A percentile compares a stretch with the other conserved stretches of the same genome.
Evolutionary conservation across 37 sponge, comb jelly and placozoan species (phyloP).

Genomic region (Beroe ovata): DNA sequence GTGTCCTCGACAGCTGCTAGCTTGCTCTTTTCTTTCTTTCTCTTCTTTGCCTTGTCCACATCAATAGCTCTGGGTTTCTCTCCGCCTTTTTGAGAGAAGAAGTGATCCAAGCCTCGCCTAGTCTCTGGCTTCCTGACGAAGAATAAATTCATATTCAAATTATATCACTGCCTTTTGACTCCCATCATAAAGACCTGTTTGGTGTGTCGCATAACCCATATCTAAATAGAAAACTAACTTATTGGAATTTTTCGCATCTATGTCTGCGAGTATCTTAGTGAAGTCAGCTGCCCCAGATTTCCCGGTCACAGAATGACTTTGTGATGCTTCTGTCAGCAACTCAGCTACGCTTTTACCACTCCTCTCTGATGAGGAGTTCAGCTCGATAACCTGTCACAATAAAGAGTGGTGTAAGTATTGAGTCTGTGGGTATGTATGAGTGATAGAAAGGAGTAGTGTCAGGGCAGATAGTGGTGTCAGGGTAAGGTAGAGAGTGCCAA

Average conservation of each 20-base stretch:
- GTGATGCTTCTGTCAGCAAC: conserved; percentile 32
- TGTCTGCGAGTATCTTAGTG: conserved; percentile 21
- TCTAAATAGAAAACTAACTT: neutral
- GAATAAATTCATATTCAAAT: no score
- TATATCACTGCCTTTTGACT: no score
- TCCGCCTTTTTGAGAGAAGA: neutral
- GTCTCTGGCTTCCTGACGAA: neutral
- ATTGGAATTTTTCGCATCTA: neutral
- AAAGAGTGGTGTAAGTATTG: no score
- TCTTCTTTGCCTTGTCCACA: conserved; percentile 38
- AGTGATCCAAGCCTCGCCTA: neutral
- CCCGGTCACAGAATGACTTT: conserved; percentile 37
- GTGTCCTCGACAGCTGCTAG: neutral
- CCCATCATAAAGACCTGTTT: neutral
- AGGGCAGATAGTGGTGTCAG: no score
- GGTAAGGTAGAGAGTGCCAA: no score
- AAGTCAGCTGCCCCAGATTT: conserved; percentile 52
- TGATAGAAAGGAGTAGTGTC: no score
- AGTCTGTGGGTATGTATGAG: no score
- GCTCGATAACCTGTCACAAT: conserved; percentile 53
- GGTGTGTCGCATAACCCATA: neutral
- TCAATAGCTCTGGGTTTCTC: neutral
- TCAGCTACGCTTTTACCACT: conserved; percentile 26
- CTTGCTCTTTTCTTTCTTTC: neutral
- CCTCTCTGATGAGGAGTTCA: conserved; percentile 4